Percentiles rank a stretch among this genome's conserved stretches.
These are phyloP conservation scores for Apamea crenata DNA, from an alignment of 2,888 invertebrate species.

Conservation along the genomic window DNA sequence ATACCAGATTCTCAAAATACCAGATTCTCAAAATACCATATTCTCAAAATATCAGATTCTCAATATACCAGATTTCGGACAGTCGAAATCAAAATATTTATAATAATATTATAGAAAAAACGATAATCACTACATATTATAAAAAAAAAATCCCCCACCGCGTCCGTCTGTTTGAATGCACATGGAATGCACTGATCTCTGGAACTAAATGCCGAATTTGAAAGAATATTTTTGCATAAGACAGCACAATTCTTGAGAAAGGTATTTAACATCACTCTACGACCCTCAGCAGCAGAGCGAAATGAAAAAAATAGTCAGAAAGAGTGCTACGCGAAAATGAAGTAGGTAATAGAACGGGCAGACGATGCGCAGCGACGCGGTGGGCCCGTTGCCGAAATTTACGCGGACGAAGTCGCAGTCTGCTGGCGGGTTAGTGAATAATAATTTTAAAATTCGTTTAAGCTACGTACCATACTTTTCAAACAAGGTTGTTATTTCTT, in stretches of 20 bases:
- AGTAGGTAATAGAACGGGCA: neutral
- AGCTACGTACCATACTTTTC: constrained; percentile 93
- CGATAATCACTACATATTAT: neutral
- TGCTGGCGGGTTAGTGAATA: neutral
- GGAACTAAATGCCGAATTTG: neutral
- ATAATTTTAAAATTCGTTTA: neutral
- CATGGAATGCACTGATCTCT: neutral
- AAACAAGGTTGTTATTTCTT: constrained; percentile 93
- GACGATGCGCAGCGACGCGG: neutral
- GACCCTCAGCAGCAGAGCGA: neutral
- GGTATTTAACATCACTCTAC: neutral
- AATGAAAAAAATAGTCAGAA: neutral
- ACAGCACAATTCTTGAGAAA: neutral
- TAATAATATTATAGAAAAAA: too few relatives aligned
- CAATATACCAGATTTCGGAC: too few relatives aligned
- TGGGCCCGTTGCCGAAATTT: neutral
- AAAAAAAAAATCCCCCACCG: neutral
- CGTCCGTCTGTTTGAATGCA: neutral
- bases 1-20: too few relatives aligned
- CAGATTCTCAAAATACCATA: too few relatives aligned
- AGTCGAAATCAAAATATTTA: too few relatives aligned
- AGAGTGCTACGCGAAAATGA: neutral
- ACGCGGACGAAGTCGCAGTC: neutral
- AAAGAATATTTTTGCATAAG: neutral
- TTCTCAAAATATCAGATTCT: too few relatives aligned